These are phyloP conservation scores for Cabera pusaria DNA, from an alignment of 2,888 invertebrate genomes.

Conservation along the genomic window DNA sequence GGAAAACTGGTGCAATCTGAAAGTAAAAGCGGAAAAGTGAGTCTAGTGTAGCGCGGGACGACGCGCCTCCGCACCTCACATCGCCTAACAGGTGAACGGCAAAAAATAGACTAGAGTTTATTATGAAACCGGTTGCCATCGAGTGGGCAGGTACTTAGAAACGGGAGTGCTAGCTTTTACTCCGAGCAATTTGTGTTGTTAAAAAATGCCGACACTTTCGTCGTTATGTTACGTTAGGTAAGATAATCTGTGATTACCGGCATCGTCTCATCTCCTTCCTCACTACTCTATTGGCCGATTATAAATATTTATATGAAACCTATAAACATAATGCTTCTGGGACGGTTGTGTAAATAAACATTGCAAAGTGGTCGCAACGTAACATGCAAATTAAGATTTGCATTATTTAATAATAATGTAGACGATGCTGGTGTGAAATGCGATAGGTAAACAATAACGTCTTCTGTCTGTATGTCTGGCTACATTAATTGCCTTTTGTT, in stretches of 20 bases:
- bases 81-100: slow-evolving; percentile 68
- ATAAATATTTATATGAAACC: slow-evolving; percentile 1
- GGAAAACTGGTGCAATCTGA: slow-evolving; percentile 64
- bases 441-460: slow-evolving; percentile 3
- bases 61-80: slow-evolving; percentile 37
- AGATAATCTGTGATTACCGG: slow-evolving; percentile 32
- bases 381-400: slow-evolving; percentile 5
- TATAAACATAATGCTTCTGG: slow-evolving; percentile 13
- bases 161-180: slow-evolving; percentile 76
- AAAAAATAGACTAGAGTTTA: slow-evolving; percentile 71
- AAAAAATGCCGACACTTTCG: slow-evolving; percentile 54
- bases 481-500: slow-evolving; percentile 11
- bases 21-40: slow-evolving; percentile 65
- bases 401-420: slow-evolving; percentile 2
- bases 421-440: slow-evolving; percentile 4
- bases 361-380: slow-evolving; percentile 10
- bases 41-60: slow-evolving; percentile 32
- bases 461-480: slow-evolving; percentile 7
- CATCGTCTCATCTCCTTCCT: slow-evolving; percentile 10
- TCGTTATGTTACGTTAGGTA: slow-evolving; percentile 47
- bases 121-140: slow-evolving; percentile 68
- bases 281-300: not conserved
- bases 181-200: slow-evolving; percentile 65
- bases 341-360: slow-evolving; percentile 19
- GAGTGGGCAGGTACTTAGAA: slow-evolving; percentile 46